A percentile compares a stretch with the other conserved stretches of the same genome.
These are phyloP conservation scores for Seira sanloemensis DNA, from an alignment of 2,888 invertebrate species.

Conservation along the genomic window DNA sequence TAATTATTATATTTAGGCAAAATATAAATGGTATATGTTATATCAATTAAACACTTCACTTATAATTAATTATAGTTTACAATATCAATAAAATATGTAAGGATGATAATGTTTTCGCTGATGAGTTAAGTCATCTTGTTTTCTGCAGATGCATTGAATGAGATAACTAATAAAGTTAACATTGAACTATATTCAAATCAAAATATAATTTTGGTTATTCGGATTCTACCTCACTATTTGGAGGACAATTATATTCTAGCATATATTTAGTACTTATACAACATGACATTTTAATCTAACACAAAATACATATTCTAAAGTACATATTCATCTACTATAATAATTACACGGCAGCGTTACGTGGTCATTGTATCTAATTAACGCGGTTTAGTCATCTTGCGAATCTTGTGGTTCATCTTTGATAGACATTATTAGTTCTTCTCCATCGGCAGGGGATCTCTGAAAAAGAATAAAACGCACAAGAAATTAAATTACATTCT, in stretches of 20 bases:
- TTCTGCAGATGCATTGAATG: constrained; percentile 45
- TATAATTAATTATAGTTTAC: constrained; percentile 17
- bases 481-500: neutral
- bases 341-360: too few relatives aligned
- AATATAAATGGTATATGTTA: constrained; percentile 12
- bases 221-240: neutral
- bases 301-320: too few relatives aligned
- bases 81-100: neutral
- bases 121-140: constrained; percentile 49
- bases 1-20: constrained; percentile 37
- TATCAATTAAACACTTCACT: constrained; percentile 14
- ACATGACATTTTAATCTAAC: too few relatives aligned
- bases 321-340: too few relatives aligned
- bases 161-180: constrained; percentile 35
- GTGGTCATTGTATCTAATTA: too few relatives aligned
- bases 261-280: too few relatives aligned
- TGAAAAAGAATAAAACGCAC: constrained; percentile 29
- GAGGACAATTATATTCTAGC: too few relatives aligned
- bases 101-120: constrained; percentile 30
- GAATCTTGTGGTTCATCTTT: constrained; percentile 71
- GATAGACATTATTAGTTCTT: constrained; percentile 64
- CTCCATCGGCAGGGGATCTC: constrained; percentile 67
- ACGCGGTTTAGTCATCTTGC: constrained; percentile 35
- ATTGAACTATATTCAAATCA: constrained; percentile 25
- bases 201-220: neutral